These are phyloP conservation scores for Daphoenositta chrysoptera DNA, from an alignment of 2,113 vertebrate species.

Conservation along the genomic window DNA sequence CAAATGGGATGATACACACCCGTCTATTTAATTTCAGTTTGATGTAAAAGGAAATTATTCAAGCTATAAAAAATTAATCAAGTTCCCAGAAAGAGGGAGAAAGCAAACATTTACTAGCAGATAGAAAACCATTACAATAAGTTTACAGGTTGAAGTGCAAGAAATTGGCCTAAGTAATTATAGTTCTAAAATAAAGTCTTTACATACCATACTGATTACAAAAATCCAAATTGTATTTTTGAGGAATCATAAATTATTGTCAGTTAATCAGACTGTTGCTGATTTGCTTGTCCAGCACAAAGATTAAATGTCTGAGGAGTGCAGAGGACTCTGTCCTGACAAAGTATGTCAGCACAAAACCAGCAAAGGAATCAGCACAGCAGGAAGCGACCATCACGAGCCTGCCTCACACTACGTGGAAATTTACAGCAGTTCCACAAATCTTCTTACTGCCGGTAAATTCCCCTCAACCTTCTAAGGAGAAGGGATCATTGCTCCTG, in stretches of 20 bases:
- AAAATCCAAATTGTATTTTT: background rate
- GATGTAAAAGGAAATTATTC: background rate
- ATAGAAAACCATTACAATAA: background rate
- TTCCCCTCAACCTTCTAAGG: constrained; percentile 38
- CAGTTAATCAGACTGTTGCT: background rate
- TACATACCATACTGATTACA: background rate
- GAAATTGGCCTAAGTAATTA: background rate
- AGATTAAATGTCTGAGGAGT: background rate
- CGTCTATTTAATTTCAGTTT: background rate
- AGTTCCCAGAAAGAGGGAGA: background rate
- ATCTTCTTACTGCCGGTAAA: constrained; percentile 54
- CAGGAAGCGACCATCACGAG: background rate
- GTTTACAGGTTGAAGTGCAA: background rate
- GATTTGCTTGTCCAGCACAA: background rate
- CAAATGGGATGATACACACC: background rate
- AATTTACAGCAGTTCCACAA: constrained; percentile 40
- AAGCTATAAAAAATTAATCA: background rate
- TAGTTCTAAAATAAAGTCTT: background rate
- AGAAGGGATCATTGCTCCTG: background rate
- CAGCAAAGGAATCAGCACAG: background rate
- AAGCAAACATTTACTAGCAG: background rate
- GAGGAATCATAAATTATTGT: background rate
- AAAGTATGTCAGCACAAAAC: background rate
- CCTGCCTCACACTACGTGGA: background rate
- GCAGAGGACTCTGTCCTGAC: background rate